A percentile compares a stretch with the other conserved stretches of the same genome.
phyloP scores from a whole-genome alignment of 1,140 invertebrate species.

The Philotrypesis tridentata region DNA sequence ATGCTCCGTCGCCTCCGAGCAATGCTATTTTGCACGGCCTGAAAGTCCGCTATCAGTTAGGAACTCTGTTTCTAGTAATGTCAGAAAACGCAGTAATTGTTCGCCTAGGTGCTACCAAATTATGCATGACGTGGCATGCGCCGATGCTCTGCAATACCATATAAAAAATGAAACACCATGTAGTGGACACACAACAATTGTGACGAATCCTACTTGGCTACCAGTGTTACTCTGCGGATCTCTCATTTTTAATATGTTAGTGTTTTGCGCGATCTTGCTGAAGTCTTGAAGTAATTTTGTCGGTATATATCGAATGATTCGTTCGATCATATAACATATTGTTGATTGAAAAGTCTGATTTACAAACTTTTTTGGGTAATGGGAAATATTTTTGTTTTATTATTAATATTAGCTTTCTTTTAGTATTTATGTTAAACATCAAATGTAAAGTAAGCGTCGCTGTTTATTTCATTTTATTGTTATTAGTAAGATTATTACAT shows the following conservation, averaged over 20 bases:
- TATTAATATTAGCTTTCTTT: too few relatives aligned
- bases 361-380: too few relatives aligned
- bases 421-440: too few relatives aligned
- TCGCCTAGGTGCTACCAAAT: background rate
- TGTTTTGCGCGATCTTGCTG: constrained; percentile 64
- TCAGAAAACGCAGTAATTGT: background rate
- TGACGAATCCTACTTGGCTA: constrained; percentile 64
- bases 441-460: too few relatives aligned
- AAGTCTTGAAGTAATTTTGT: background rate
- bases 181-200: constrained; percentile 51
- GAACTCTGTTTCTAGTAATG: background rate
- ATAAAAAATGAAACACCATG: constrained; percentile 24
- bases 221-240: constrained; percentile 65
- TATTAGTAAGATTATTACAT: too few relatives aligned
- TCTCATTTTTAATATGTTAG: constrained; percentile 64
- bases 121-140: constrained; percentile 4
- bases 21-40: constrained; percentile 52
- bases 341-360: too few relatives aligned
- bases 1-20: constrained; percentile 64
- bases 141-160: background rate
- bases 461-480: too few relatives aligned
- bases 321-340: too few relatives aligned
- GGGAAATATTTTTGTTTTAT: too few relatives aligned
- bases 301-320: background rate
- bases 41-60: constrained; percentile 21